Conservation (phyloP, 1,140 invertebrate species). For the Heterodera carotae region DNA sequence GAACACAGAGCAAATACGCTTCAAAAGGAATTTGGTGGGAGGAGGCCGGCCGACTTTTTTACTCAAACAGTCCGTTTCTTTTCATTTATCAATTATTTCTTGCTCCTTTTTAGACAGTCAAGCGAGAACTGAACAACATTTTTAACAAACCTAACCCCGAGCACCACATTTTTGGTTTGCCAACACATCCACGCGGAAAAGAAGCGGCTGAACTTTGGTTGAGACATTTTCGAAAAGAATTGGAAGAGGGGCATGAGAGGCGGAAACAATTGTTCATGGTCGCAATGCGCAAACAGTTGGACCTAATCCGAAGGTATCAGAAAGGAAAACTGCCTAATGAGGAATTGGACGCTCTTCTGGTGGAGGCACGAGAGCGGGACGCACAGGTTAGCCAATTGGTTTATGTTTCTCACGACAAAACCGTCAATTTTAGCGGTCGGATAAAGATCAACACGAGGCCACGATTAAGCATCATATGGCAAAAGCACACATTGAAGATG, state of each 20-base stretch:
- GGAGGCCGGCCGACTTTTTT: conserved; percentile 24
- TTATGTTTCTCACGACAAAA: not conserved
- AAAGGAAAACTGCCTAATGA: conserved; percentile 23
- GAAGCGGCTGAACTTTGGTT: conserved; percentile 42
- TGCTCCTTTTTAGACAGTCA: conserved; percentile 10
- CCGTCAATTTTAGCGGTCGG: conserved; percentile 20
- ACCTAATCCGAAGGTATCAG: conserved; percentile 28
- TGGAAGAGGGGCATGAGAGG: conserved; percentile 5
- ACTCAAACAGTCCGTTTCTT: conserved; percentile 15
- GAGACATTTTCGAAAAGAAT: conserved; percentile 32
- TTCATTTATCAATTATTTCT: not conserved
- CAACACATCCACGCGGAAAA: conserved; percentile 33
- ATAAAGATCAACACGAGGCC: conserved; percentile 21
- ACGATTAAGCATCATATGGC: conserved; percentile 10
- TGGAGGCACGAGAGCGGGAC: conserved; percentile 27
- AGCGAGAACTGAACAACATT: conserved; percentile 24
- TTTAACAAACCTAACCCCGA: conserved; percentile 33
- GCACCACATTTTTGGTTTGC: conserved; percentile 32
- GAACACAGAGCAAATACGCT: conserved; percentile 20
- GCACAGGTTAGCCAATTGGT: conserved; percentile 10
- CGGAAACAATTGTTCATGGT: conserved; percentile 30
- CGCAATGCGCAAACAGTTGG: conserved; percentile 25
- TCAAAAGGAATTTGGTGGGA: conserved; percentile 22
- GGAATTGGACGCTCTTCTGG: conserved; percentile 28
- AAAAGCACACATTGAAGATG: conserved; percentile 10